These are phyloP conservation scores for Tetragonula carbonaria DNA, from an alignment of 2,888 invertebrate species.

Conservation along the genomic window DNA sequence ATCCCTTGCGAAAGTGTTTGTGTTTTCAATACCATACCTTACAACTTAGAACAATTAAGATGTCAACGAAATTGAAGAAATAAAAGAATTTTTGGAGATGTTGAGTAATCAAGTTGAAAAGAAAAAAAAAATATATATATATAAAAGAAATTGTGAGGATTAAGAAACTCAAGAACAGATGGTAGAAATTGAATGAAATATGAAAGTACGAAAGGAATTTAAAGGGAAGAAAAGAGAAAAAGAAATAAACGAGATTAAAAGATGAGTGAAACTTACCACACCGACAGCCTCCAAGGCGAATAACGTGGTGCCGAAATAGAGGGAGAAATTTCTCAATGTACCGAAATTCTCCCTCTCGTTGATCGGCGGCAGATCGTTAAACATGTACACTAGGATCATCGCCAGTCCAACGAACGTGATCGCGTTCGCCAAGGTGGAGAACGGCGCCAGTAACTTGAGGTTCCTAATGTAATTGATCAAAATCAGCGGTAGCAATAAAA, in stretches of 20 bases:
- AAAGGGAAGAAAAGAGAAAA: neutral
- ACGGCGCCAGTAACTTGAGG: slow-evolving; percentile 92
- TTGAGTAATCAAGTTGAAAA: too few species aligned
- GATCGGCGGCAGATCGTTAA: slow-evolving; percentile 87
- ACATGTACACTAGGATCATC: slow-evolving; percentile 90
- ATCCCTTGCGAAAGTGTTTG: neutral
- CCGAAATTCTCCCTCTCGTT: slow-evolving; percentile 84
- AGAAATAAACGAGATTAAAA: neutral
- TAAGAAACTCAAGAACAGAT: too few species aligned
- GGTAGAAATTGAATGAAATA: too few species aligned
- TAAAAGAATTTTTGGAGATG: too few species aligned
- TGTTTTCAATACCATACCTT: too few species aligned
- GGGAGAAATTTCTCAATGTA: slow-evolving; percentile 86
- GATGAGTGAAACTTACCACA: slow-evolving; percentile 86
- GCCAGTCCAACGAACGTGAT: slow-evolving; percentile 91
- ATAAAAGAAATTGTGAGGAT: too few species aligned
- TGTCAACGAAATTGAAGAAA: too few species aligned
- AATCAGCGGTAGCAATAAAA: slow-evolving; percentile 89
- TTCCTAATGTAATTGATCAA: slow-evolving; percentile 90
- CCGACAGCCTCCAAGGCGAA: slow-evolving; percentile 95
- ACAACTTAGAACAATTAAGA: too few species aligned
- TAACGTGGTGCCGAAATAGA: slow-evolving; percentile 95
- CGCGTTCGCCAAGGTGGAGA: slow-evolving; percentile 92
- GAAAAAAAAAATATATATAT: too few species aligned
- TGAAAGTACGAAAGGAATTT: neutral